phyloP scores from a whole-genome alignment of 2,113 vertebrate species.

The Nicator chloris region DNA sequence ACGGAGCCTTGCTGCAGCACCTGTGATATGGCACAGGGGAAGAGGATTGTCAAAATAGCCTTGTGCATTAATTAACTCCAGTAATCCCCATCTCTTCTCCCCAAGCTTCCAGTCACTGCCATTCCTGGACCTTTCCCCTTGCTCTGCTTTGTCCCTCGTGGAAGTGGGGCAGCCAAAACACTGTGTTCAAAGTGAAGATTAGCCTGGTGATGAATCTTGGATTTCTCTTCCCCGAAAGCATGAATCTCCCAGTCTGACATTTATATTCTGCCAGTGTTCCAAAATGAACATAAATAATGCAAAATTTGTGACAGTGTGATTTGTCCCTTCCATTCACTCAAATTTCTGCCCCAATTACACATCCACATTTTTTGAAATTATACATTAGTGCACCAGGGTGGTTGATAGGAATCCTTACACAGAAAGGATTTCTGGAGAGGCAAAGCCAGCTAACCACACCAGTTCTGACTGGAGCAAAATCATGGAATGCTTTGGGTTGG shows the following conservation, averaged over 20 bases:
- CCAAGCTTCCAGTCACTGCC: not conserved
- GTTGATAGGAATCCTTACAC: not conserved
- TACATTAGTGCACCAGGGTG: not conserved
- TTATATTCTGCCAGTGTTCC: constrained; percentile 37
- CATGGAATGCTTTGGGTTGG: not conserved
- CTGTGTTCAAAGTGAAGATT: not conserved
- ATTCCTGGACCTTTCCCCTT: not conserved
- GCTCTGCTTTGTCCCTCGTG: not conserved
- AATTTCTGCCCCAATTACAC: not conserved
- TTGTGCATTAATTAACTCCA: not conserved
- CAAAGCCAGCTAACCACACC: not conserved
- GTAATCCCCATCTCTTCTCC: not conserved
- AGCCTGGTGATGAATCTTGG: constrained; percentile 24
- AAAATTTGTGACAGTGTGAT: constrained; percentile 41
- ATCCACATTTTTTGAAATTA: not conserved
- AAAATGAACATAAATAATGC: constrained; percentile 61
- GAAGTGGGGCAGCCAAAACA: not conserved
- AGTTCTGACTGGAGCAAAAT: not conserved
- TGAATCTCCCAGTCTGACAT: constrained; percentile 37
- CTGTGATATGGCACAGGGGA: not conserved
- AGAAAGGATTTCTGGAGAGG: not conserved
- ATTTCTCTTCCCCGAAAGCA: not conserved
- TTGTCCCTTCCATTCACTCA: constrained; percentile 17
- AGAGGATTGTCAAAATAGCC: not conserved
- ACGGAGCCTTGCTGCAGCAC: not conserved